Conservation (phyloP, 1,140 invertebrate genomes). For the Drosophila mojavensis region DNA sequence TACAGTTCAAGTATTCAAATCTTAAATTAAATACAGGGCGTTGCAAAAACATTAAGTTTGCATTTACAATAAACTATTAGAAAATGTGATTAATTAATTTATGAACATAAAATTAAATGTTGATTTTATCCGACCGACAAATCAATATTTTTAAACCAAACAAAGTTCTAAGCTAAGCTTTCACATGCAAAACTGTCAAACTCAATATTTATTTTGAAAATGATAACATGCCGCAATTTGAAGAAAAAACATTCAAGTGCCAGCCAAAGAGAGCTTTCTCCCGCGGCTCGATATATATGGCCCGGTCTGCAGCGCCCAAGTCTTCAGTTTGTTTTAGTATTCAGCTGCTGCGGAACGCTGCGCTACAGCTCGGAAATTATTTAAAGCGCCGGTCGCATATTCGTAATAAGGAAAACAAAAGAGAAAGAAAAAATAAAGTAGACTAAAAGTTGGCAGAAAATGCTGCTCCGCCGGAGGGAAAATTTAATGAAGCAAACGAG, state of each 20-base stretch:
- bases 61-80: no score
- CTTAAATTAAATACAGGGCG: no score
- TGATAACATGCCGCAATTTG: not conserved
- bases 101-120: no score
- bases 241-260: not conserved
- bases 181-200: not conserved
- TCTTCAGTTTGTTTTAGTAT: constrained; percentile 63
- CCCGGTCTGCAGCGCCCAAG: constrained; percentile 37
- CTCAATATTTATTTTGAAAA: constrained; percentile 14
- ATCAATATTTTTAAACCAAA: not conserved
- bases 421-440: constrained; percentile 10
- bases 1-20: no score
- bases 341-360: constrained; percentile 33
- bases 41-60: no score
- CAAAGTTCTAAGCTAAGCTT: constrained; percentile 1
- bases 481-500: constrained; percentile 69
- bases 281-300: constrained; percentile 56
- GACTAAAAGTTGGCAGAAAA: constrained; percentile 65
- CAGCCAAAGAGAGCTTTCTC: constrained; percentile 39
- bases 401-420: constrained; percentile 29
- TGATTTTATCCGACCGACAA: no score
- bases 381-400: constrained; percentile 19
- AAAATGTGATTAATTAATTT: no score
- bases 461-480: constrained; percentile 56
- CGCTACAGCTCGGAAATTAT: constrained; percentile 7